Conservation (phyloP, 2,888 invertebrate species). For the Spodoptera exigua region DNA sequence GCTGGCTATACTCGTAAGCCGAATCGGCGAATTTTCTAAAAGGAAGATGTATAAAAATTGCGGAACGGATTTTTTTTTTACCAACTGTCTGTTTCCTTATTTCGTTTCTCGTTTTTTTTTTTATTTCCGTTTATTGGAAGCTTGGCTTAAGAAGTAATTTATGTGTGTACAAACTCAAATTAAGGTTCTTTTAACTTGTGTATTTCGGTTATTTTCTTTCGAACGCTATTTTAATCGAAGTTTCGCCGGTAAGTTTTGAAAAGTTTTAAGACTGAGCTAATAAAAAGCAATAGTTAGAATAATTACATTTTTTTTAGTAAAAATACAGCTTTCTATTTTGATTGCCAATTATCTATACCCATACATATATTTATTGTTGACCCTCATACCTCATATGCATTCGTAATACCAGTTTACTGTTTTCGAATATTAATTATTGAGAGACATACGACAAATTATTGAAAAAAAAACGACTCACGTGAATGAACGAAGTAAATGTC, state of each 20-base stretch:
- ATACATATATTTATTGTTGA: too few species aligned
- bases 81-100: slow-evolving; percentile 79
- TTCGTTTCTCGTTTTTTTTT: slow-evolving; percentile 72
- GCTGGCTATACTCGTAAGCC: slow-evolving; percentile 65
- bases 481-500: too few species aligned
- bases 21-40: slow-evolving; percentile 77
- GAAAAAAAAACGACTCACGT: too few species aligned
- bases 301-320: not conserved
- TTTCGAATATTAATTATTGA: too few species aligned
- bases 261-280: not conserved
- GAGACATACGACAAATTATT: too few species aligned
- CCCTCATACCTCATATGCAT: too few species aligned
- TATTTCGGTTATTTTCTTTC: slow-evolving; percentile 33
- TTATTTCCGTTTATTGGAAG: slow-evolving; percentile 81
- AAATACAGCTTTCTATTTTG: too few species aligned
- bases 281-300: not conserved
- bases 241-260: slow-evolving; percentile 8
- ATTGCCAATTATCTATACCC: too few species aligned
- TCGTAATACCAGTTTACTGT: too few species aligned
- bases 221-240: slow-evolving; percentile 15
- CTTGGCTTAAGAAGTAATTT: slow-evolving; percentile 79
- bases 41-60: slow-evolving; percentile 76
- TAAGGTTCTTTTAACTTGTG: slow-evolving; percentile 52
- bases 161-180: slow-evolving; percentile 71
- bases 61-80: slow-evolving; percentile 75